Percentiles rank a stretch among this genome's conserved stretches.
These are phyloP conservation scores for Drosophila truncata DNA, from an alignment of 1,140 invertebrate genomes.

Conservation along the genomic window DNA sequence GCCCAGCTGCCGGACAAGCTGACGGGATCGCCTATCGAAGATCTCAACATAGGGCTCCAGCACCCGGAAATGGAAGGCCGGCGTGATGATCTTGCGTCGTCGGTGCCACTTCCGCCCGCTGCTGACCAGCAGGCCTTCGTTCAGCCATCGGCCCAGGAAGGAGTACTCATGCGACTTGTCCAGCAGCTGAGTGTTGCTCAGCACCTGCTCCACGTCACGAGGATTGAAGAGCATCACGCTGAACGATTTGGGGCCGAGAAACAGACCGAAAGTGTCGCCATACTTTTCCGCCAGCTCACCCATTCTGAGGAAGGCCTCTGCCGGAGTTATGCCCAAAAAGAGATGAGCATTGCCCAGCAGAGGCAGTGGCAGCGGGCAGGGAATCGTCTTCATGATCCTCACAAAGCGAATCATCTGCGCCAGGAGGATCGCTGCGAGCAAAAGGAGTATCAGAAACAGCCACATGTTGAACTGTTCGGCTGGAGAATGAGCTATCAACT, in stretches of 20 bases:
- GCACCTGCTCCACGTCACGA: slow-evolving; percentile 61
- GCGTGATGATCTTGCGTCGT: slow-evolving; percentile 92
- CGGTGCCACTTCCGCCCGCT: slow-evolving; percentile 90
- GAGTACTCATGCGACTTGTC: slow-evolving; percentile 86
- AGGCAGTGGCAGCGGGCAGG: slow-evolving; percentile 50
- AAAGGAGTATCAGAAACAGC: slow-evolving; percentile 16
- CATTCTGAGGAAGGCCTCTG: slow-evolving; percentile 37
- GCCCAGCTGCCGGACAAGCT: slow-evolving; percentile 86
- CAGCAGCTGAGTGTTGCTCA: slow-evolving; percentile 57
- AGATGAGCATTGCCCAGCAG: slow-evolving; percentile 65
- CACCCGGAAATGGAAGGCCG: slow-evolving; percentile 95
- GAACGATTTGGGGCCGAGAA: slow-evolving; percentile 59
- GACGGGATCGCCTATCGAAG: slow-evolving; percentile 89
- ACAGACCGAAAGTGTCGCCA: slow-evolving; percentile 62
- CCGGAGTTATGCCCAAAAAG: slow-evolving; percentile 54
- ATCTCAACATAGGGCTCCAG: slow-evolving; percentile 90
- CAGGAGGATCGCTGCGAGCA: slow-evolving; percentile 20
- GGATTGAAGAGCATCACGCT: slow-evolving; percentile 68
- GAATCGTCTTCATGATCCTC: slow-evolving; percentile 30
- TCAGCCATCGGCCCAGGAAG: slow-evolving; percentile 90
- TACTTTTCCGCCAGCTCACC: slow-evolving; percentile 38
- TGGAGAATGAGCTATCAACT: slow-evolving; percentile 1
- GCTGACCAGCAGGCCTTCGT: slow-evolving; percentile 90
- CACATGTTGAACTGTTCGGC: slow-evolving; percentile 15
- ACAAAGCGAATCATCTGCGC: slow-evolving; percentile 26